Percentiles rank a stretch among this genome's conserved stretches.
These are phyloP conservation scores for Gnathonemus echidnorhynchus DNA, from an alignment of 2,113 vertebrate genomes.

Conservation along the genomic window DNA sequence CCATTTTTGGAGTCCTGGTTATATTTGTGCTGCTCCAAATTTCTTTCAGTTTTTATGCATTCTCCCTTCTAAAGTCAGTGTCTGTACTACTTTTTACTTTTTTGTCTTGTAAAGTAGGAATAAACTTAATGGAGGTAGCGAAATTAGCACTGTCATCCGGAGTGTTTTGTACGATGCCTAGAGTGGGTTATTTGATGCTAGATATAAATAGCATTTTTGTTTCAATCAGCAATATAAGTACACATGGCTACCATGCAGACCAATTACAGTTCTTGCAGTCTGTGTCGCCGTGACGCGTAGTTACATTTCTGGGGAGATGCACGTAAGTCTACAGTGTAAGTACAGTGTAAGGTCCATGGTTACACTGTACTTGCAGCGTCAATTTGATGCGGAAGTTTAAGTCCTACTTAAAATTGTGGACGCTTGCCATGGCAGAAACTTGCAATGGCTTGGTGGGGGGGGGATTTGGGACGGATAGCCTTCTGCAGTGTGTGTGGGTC, in stretches of 20 bases:
- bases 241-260: neutral
- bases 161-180: neutral
- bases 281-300: neutral
- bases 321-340: neutral
- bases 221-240: neutral
- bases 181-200: neutral
- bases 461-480: neutral
- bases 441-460: neutral
- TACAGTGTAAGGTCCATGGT: neutral
- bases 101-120: neutral
- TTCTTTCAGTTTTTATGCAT: neutral
- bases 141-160: neutral
- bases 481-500: neutral
- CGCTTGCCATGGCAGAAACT: constrained; percentile 13
- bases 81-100: neutral
- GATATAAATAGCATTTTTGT: neutral
- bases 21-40: neutral
- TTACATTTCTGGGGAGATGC: neutral
- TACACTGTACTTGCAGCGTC: neutral
- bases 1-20: neutral
- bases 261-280: neutral
- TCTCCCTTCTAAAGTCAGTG: neutral
- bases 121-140: neutral
- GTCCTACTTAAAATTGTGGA: neutral
- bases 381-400: neutral